Base-by-base conservation (phyloP, 2,888 invertebrate genomes). In the Sycophila texana region DNA sequence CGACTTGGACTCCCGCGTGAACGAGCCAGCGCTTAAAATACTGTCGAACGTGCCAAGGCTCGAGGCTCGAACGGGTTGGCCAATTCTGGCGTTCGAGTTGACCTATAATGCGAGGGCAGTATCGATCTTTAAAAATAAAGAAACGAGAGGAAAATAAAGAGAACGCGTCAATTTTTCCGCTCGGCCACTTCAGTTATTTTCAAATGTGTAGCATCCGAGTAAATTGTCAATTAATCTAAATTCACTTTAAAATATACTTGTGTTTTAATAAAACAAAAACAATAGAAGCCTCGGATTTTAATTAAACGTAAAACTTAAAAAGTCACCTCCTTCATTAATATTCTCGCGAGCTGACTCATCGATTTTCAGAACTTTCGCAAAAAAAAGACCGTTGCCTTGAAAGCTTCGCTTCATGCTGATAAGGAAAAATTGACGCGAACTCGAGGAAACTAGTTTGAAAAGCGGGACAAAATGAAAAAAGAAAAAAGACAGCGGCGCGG, bases 41-140 rank as follows among this genome's bases (percentile, higher is more conserved):
- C 71, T 61, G 78, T 79, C 75, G 68, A 77, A 80, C 58, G 76
- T 78, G 81, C 82, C 82, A 77, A 77, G 70, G 70, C 63, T 71
- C 66, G 68, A 16, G 14, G n/a, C 47, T 16, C 22, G 18, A 47
- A 65, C 58, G 57, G n/a, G 72, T 63, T 74, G 55, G 63, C 68
- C 72, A 72, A 76, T 73, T 76, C 53, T 72, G 67, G 61, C 68
- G 39, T 67, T 65, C 10, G 51, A 63, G 67, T 74, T 73, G 66
- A 77, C 77, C 70, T 65, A 73, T 71, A 77, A 74, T 57, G 53
- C 66, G 74, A 74, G 67, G 74, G 60, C 74, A 74, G 65, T 74
- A 74, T 77, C 77, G 73, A 77, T 74, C 65, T 74, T 80, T 71
- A 71, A 71, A 80, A 80, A 74, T 63, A 80, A 74, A 74, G 39